A percentile compares a stretch with the other conserved stretches of the same genome.
phyloP scores from a whole-genome alignment of 2,113 vertebrate genomes.

The Tachuris rubrigastra region DNA sequence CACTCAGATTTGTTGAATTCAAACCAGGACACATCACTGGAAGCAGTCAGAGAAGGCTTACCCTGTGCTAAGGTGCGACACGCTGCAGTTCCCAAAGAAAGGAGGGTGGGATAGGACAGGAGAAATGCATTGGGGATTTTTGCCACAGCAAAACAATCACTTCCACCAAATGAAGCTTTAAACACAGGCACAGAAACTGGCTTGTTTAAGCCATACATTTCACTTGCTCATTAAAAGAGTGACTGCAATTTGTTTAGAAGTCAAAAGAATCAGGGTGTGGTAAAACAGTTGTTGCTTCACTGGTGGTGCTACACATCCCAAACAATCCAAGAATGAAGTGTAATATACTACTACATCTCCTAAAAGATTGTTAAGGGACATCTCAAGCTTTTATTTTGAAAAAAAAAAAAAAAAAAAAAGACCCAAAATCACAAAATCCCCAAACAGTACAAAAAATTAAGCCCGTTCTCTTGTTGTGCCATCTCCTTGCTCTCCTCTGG shows the following conservation, averaged over 20 bases:
- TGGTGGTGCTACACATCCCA: neutral
- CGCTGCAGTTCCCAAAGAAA: neutral
- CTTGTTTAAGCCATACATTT: neutral
- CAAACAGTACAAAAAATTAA: neutral
- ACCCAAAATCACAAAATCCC: too few relatives aligned
- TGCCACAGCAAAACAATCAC: neutral
- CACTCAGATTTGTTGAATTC: neutral
- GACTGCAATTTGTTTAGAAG: neutral
- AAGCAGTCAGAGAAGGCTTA: fast-evolving
- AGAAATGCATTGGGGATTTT: neutral
- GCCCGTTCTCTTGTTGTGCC: neutral
- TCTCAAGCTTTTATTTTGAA: neutral
- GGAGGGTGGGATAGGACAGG: neutral
- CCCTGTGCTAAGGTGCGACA: neutral
- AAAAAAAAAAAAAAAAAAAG: neutral
- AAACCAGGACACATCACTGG: neutral
- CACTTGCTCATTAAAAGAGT: neutral
- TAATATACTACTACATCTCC: neutral
- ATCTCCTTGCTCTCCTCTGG: neutral
- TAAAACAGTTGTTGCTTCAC: neutral
- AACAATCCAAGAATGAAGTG: neutral
- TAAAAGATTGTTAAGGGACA: neutral
- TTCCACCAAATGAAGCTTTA: neutral
- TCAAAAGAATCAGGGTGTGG: neutral
- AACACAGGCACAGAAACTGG: fast-evolving